phyloP scores from a whole-genome alignment of 2,113 vertebrate species.

The Hystrix brachyura region DNA sequence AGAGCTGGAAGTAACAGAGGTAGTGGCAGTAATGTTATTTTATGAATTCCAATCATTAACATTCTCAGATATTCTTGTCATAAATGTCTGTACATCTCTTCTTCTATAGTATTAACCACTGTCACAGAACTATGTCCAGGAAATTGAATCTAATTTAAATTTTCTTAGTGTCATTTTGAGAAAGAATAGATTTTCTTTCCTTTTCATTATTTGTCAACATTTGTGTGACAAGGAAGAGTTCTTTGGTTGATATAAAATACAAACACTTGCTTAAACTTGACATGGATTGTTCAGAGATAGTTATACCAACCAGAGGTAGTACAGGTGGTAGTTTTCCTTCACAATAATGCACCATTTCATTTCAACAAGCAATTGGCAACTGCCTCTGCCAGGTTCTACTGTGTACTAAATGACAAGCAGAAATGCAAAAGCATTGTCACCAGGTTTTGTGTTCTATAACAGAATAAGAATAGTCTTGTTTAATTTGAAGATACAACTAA shows the following conservation, averaged over 20 bases:
- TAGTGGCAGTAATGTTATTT: not conserved
- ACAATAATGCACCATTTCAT: conserved; percentile 52
- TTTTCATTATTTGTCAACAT: conserved; percentile 53
- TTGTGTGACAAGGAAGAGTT: conserved; percentile 9
- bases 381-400: conserved; percentile 35
- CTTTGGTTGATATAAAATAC: conserved; percentile 39
- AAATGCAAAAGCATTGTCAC: conserved; percentile 58
- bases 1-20: not conserved
- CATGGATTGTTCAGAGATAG: conserved; percentile 48
- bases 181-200: conserved; percentile 24
- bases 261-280: conserved; percentile 20
- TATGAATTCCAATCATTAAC: not conserved
- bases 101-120: not conserved
- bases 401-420: conserved; percentile 34
- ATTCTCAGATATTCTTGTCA: not conserved
- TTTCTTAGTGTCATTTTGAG: conserved; percentile 34
- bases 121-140: not conserved
- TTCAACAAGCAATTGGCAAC: conserved; percentile 63
- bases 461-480: conserved; percentile 52
- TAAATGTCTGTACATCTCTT: not conserved
- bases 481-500: conserved; percentile 24
- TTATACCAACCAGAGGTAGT: conserved; percentile 2
- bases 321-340: conserved; percentile 53
- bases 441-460: not conserved
- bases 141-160: conserved; percentile 43